A percentile compares a stretch with the other conserved stretches of the same genome.
phyloP scores from a whole-genome alignment of 2,888 invertebrate genomes.

The Cinara cedri region DNA sequence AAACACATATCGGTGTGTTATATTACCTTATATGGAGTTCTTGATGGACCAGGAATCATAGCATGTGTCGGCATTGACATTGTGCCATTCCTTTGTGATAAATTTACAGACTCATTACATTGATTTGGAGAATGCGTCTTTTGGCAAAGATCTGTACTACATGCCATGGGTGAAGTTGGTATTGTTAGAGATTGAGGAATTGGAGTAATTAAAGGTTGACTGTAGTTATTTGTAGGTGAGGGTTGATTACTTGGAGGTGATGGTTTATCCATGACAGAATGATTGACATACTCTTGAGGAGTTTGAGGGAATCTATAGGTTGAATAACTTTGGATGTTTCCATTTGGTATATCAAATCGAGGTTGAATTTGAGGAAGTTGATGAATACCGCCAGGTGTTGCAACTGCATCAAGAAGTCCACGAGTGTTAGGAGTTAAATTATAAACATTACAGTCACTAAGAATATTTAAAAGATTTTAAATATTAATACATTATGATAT shows the following conservation, averaged over 20 bases:
- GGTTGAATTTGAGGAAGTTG: conserved; percentile 54
- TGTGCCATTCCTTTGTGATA: conserved; percentile 43
- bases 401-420: conserved; percentile 48
- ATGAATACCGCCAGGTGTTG: conserved; percentile 53
- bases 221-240: conserved; percentile 52
- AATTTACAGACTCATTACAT: conserved; percentile 40
- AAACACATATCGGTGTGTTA: conserved; percentile 49
- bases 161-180: conserved; percentile 40
- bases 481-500: too few relatives aligned
- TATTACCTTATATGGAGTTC: conserved; percentile 59
- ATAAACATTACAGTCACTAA: conserved; percentile 50
- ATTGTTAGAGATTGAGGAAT: conserved; percentile 41
- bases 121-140: conserved; percentile 47
- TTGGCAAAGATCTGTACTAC: conserved; percentile 48
- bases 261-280: conserved; percentile 40
- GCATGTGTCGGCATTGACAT: conserved; percentile 38
- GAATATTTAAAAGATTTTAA: not conserved
- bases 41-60: conserved; percentile 52
- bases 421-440: conserved; percentile 54
- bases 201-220: conserved; percentile 49
- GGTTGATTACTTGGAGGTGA: conserved; percentile 43
- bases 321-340: conserved; percentile 41
- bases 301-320: conserved; percentile 38
- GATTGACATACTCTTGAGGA: conserved; percentile 46
- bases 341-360: conserved; percentile 47